Percentiles rank a stretch among this genome's conserved stretches.
These are phyloP conservation scores for Zeus faber DNA, from an alignment of 2,113 vertebrate species.

Conservation along the genomic window DNA sequence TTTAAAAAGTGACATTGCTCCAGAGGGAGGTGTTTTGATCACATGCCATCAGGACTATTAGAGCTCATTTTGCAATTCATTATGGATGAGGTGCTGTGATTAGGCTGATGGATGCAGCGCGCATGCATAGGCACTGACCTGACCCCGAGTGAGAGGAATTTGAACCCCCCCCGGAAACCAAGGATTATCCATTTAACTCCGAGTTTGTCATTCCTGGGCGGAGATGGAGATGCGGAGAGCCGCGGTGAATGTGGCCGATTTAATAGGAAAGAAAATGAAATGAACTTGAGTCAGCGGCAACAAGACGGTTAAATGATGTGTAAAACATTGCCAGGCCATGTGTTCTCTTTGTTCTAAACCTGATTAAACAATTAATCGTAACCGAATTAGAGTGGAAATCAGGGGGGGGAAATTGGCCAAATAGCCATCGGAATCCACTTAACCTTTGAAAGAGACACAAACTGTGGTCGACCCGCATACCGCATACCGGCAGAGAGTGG, in stretches of 20 bases:
- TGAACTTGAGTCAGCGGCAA: constrained; percentile 14
- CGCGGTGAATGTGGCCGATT: not conserved
- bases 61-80: too few species aligned
- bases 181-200: not conserved
- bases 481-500: constrained; percentile 28
- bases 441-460: constrained; percentile 22
- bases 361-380: constrained; percentile 33
- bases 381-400: constrained; percentile 18
- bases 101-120: too few species aligned
- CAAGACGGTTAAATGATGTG: not conserved
- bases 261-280: not conserved
- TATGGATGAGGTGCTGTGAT: too few species aligned
- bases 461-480: constrained; percentile 10
- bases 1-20: too few species aligned
- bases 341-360: constrained; percentile 28
- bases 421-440: constrained; percentile 16
- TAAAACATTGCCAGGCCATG: constrained; percentile 11
- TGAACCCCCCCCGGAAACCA: too few species aligned
- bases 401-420: constrained; percentile 1
- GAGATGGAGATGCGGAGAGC: too few species aligned
- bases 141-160: not conserved
- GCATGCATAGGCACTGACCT: too few species aligned
- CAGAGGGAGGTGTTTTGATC: too few species aligned
- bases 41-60: too few species aligned
- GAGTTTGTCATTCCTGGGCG: constrained; percentile 10